Evolutionary conservation across 2,888 invertebrate genomes (phyloP).

Genomic region (Sesia bembeciformis): DNA sequence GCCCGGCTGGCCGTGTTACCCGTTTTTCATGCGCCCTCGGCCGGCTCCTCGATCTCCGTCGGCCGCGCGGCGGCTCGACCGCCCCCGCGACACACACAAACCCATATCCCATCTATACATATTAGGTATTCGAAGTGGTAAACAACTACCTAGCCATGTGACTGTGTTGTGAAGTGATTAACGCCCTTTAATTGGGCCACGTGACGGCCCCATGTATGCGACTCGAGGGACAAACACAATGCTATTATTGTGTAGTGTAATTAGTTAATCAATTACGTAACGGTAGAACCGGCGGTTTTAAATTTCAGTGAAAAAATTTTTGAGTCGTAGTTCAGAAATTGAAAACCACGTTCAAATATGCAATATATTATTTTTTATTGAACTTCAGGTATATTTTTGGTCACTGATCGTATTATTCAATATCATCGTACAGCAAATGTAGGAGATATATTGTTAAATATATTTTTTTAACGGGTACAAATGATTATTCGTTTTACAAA

Average conservation of each 20-base stretch:
- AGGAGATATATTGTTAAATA: too few relatives aligned
- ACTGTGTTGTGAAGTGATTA: constrained; percentile 29
- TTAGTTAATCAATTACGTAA: constrained; percentile 47
- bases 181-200: constrained; percentile 11
- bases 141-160: constrained; percentile 29
- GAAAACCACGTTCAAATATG: too few relatives aligned
- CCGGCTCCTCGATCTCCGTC: constrained; percentile 29
- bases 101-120: constrained; percentile 11
- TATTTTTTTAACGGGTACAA: too few relatives aligned
- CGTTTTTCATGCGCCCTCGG: constrained; percentile 30
- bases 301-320: constrained; percentile 9
- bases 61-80: constrained; percentile 40
- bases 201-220: constrained; percentile 13
- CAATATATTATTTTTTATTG: too few relatives aligned
- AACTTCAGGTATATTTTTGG: too few relatives aligned
- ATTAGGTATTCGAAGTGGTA: constrained; percentile 17
- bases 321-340: too few relatives aligned
- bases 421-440: too few relatives aligned
- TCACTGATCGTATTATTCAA: too few relatives aligned
- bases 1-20: constrained; percentile 37
- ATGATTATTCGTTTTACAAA: too few relatives aligned
- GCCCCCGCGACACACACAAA: constrained; percentile 20
- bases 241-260: constrained; percentile 27
- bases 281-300: constrained; percentile 9
- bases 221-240: constrained; percentile 4